Base-by-base conservation (phyloP, 1,140 invertebrate genomes). In the Pollicipes pollicipes region DNA sequence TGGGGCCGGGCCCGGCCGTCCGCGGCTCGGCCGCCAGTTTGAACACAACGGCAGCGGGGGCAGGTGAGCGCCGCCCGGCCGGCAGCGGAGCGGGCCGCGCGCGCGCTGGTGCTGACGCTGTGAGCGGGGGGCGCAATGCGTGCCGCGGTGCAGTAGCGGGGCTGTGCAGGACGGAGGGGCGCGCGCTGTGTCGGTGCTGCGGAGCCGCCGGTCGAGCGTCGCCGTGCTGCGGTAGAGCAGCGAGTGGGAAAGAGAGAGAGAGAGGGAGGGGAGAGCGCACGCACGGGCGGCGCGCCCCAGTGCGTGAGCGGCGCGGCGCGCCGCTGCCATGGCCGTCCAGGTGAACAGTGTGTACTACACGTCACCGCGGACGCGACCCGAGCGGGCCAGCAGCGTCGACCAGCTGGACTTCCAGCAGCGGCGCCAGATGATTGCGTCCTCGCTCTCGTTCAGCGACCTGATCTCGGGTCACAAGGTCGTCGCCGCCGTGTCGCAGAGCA, bases 391-490 rank as follows among this genome's bases (percentile, higher is more conserved):
- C 78, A 91, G 89, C 75, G 83, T 93, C 81, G 91, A 93, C 81
- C 90, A 90, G 68, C 84, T 93, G 31, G 92, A 93, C 80, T 94
- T 93, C 78, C 89, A 93, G 79, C 90, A 94, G 82, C 91, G 91
- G 80, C 82, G 90, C 72, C 88, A 91, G 81, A 82, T 93, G 73
- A 93, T 94, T 71, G 90, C 90, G 10, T 91, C 90, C 68, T 90
- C 90, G 32, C 79, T 93, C 75, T 92, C 90, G 66, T 81, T 93
- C 35, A 90, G 89, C 70, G 90, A 93, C 79, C 91, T 93, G 78
- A 58, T 58, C 45, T 58, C 45, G 8, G 45, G 45, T 10, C 45
- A 58, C 21, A 58, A 58, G 17, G 45, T 58, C 13, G 45, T 21
- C 6, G 45, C 45, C 45, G 45, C 45, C 45, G 45, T n/a, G n/a